Base-by-base conservation (phyloP, 2,888 invertebrate genomes). In the Polymixis lichenea region DNA sequence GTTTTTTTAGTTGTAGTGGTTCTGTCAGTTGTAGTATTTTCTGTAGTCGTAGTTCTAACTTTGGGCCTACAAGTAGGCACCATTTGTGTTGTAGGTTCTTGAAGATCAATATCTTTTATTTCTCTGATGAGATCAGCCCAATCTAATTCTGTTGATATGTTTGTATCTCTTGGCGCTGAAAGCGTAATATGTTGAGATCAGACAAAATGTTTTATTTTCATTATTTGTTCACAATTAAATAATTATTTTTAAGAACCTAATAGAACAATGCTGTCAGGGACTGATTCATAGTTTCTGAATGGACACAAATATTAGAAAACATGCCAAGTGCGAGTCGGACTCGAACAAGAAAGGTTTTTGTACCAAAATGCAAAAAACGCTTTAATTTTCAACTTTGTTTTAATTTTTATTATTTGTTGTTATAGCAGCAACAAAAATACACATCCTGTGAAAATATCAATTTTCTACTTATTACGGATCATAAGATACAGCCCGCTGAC, bases 131-230 rank as follows among this genome's bases (percentile, higher is more conserved):
- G 0, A 51, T 55, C 53, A 22, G 61, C 46, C 70, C 66, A 73
- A 25, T 75, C 55, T 28, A 69, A 22, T 25, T 70, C 64, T 53
- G 58, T 38, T 38, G 70, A 11, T 53, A 58, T 55, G 8, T 61
- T 32, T 15, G 32, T 49, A 53, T n/a, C 5, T 46, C 43, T 80
- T 65, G 70, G 56, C 9, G n/a, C 85, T 84, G 74, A 77, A 84
- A 84, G 62, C 32, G 9, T 28, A 72, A 68, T 51, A 68, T 60
- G 51, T 56, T 78, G 19, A 13, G 4, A 19, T 69, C 22, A 69
- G 13, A 17, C 4, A 25, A 19, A 15, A 7, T 17, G 0, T 22
- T 46, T 9, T 9, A 0, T 51, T 28, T 19, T 38, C 25, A 43
- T 38, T 9, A 11, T 49, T 32, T 32, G 13, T n/a, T 32, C n/a